Percentiles rank a stretch among this genome's conserved stretches.
phyloP scores from a whole-genome alignment of 2,888 invertebrate genomes.

The Parnassius apollo region DNA sequence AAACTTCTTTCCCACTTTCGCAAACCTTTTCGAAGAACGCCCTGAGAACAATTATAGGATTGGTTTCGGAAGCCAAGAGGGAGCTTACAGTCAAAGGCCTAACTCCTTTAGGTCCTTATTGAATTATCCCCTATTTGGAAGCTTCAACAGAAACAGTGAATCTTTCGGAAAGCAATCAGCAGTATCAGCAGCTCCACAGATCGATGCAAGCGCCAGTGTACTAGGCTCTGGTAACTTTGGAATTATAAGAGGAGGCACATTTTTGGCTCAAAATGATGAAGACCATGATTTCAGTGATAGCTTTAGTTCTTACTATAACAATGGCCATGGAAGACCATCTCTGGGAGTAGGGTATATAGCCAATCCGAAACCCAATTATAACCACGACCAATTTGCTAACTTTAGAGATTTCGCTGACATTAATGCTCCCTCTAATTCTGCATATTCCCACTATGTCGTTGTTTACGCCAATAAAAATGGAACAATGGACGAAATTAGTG shows the following conservation, averaged over 20 bases:
- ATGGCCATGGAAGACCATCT: constrained; percentile 87
- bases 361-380: constrained; percentile 88
- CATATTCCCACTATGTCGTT: constrained; percentile 91
- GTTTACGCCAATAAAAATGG: constrained; percentile 92
- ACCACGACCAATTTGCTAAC: constrained; percentile 92
- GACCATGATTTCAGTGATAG: constrained; percentile 81
- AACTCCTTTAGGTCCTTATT: constrained; percentile 71
- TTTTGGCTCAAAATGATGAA: constrained; percentile 88
- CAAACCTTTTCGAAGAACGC: constrained; percentile 83
- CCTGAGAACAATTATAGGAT: constrained; percentile 79
- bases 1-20: constrained; percentile 90
- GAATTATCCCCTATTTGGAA: constrained; percentile 68
- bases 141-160: constrained; percentile 62
- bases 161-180: constrained; percentile 64
- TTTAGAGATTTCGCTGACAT: constrained; percentile 95
- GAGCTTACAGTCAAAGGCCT: constrained; percentile 82
- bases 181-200: constrained; percentile 60
- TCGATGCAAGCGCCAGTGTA: constrained; percentile 82
- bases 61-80: constrained; percentile 81
- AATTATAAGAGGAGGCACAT: constrained; percentile 92
- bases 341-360: constrained; percentile 81
- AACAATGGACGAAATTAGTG: constrained; percentile 79
- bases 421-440: constrained; percentile 86
- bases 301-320: constrained; percentile 83
- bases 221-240: constrained; percentile 93